Percentiles rank a stretch among this genome's conserved stretches.
phyloP scores from a whole-genome alignment of 2,797 vertebrate genomes.

The Pangasius macronema region DNA sequence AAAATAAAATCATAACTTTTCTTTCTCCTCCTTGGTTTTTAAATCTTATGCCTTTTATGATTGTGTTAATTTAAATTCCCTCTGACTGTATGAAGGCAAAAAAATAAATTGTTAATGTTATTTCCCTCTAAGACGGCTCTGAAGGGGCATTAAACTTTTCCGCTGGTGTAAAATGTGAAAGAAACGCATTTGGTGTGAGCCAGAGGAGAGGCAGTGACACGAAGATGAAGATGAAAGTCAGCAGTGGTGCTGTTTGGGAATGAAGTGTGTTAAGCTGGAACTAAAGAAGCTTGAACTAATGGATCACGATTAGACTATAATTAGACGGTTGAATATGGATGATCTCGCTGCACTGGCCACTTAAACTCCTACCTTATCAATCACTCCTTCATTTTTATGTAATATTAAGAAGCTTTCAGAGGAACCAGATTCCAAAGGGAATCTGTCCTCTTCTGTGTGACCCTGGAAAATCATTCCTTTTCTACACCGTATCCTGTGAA shows the following conservation, averaged over 20 bases:
- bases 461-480: no score
- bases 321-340: constrained; percentile 1
- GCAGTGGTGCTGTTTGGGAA: constrained; percentile 37
- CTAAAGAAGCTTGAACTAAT: constrained; percentile 21
- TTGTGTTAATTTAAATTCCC: constrained; percentile 38
- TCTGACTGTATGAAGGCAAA: constrained; percentile 37
- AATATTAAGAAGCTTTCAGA: not conserved
- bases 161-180: constrained; percentile 34
- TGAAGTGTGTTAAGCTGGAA: constrained; percentile 17
- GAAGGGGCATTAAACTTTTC: constrained; percentile 32
- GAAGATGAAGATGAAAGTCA: constrained; percentile 57
- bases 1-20: not conserved
- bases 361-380: not conserved
- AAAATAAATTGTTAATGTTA: constrained; percentile 44
- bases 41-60: constrained; percentile 19
- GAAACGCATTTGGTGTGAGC: constrained; percentile 30
- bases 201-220: constrained; percentile 56
- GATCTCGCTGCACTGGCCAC: not conserved
- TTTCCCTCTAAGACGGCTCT: constrained; percentile 34
- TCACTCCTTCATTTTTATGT: not conserved
- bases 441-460: not conserved
- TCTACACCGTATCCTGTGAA: not conserved
- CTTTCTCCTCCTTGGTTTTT: not conserved
- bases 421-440: not conserved
- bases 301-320: constrained; percentile 6